phyloP scores from a whole-genome alignment of 2,113 vertebrate genomes.

The Neoarius graeffei region DNA sequence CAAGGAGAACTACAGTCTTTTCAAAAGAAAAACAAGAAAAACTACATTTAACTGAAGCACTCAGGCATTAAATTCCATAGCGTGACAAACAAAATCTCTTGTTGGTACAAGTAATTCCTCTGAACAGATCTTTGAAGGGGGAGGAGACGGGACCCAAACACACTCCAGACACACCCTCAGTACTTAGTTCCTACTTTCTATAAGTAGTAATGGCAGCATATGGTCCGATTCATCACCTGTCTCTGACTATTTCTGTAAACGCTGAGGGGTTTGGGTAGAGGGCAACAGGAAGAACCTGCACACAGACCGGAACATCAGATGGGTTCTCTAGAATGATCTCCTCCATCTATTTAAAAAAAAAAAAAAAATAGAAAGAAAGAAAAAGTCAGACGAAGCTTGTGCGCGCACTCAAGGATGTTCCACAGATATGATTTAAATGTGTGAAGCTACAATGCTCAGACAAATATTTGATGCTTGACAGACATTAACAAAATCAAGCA shows the following conservation, averaged over 20 bases:
- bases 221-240: constrained; percentile 74
- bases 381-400: not conserved
- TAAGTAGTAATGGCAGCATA: not conserved
- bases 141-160: no score
- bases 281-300: constrained; percentile 89
- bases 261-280: constrained; percentile 85
- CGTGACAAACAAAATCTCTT: not conserved
- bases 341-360: constrained; percentile 78
- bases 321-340: constrained; percentile 92
- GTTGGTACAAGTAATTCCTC: not conserved
- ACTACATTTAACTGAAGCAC: not conserved
- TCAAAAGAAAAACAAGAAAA: not conserved
- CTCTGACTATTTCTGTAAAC: constrained; percentile 83
- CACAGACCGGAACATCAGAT: constrained; percentile 84
- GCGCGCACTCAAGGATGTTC: not conserved
- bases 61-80: not conserved
- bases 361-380: not conserved
- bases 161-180: not conserved
- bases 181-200: constrained; percentile 10
- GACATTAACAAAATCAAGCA: not conserved
- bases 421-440: not conserved
- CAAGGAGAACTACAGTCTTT: not conserved
- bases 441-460: not conserved
- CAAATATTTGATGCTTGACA: not conserved
- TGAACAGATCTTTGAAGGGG: not conserved